Evolutionary conservation across 2,797 vertebrate genomes (phyloP).

Genomic region (Poecilia wingei): DNA sequence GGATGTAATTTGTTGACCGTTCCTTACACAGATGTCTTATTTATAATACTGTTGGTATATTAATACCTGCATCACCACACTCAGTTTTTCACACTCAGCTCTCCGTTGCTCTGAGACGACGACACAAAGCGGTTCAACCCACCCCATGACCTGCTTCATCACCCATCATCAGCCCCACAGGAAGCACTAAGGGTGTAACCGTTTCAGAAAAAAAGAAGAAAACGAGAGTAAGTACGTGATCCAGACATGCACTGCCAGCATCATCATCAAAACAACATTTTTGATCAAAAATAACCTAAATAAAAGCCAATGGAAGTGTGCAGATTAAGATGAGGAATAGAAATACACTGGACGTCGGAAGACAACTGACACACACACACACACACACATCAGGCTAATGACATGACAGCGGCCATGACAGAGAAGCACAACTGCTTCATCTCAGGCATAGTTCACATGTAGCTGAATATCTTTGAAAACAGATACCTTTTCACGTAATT

Average conservation of each 20-base stretch:
- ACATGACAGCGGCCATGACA: background rate
- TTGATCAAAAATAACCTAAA: background rate
- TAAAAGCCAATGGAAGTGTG: background rate
- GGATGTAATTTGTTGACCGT: background rate
- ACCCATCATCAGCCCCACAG: slow-evolving; percentile 7
- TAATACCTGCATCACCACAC: slow-evolving; percentile 4
- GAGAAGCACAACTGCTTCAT: background rate
- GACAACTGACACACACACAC: background rate
- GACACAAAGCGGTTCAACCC: background rate
- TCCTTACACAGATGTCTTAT: background rate
- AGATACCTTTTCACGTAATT: too few relatives aligned
- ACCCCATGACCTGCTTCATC: slow-evolving; percentile 31
- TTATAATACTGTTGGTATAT: slow-evolving; percentile 14
- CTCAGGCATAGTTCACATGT: too few relatives aligned
- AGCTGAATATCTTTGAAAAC: too few relatives aligned
- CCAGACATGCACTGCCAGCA: background rate
- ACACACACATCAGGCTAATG: background rate
- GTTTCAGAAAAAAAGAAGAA: background rate
- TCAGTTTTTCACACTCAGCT: background rate
- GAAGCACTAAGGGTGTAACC: background rate
- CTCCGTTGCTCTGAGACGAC: background rate
- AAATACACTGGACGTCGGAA: background rate
- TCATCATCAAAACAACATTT: background rate
- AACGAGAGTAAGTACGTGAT: background rate
- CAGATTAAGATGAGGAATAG: background rate